These are phyloP conservation scores for Rhopalosiphum maidis DNA, from an alignment of 1,140 invertebrate genomes.

Conservation along the genomic window DNA sequence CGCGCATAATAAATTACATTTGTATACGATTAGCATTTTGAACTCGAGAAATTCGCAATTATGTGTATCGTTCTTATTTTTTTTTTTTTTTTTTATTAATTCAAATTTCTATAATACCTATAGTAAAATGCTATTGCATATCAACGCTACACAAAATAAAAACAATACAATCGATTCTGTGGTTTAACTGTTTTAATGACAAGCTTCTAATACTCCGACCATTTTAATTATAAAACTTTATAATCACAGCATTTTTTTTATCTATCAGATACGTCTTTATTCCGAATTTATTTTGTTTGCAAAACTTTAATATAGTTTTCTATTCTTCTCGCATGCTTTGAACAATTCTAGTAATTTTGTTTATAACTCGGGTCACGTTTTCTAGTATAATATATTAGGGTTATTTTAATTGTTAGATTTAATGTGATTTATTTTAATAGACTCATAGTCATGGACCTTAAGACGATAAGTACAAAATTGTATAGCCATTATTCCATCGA, in stretches of 20 bases:
- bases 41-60: background rate
- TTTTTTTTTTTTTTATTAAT: background rate
- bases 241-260: background rate
- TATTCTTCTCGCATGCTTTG: background rate
- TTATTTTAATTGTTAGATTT: conserved; percentile 20
- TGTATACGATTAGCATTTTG: background rate
- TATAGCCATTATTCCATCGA: background rate
- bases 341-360: conserved; percentile 5
- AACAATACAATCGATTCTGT: background rate
- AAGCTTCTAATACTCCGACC: background rate
- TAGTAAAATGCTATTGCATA: background rate
- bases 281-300: background rate
- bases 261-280: conserved; percentile 4
- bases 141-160: background rate
- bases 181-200: background rate
- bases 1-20: background rate
- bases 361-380: conserved; percentile 5
- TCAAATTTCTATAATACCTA: background rate
- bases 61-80: no score
- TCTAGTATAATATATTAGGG: background rate
- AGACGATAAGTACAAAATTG: background rate
- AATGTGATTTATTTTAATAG: background rate
- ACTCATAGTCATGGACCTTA: background rate
- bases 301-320: conserved; percentile 1
- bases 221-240: conserved; percentile 20